Conservation (phyloP, 2,797 vertebrate genomes). For the Smutsia gigantea region DNA sequence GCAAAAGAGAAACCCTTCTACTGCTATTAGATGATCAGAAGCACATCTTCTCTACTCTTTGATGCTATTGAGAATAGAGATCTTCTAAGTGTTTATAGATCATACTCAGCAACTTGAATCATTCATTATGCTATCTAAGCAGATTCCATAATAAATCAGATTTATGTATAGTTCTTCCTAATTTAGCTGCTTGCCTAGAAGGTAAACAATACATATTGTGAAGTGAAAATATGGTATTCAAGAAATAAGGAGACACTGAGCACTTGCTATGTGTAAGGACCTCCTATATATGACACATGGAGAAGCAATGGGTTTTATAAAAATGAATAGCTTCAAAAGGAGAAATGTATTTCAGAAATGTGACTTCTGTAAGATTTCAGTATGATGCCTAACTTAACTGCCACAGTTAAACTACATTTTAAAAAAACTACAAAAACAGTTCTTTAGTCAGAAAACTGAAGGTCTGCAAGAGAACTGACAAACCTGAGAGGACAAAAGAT, state of each 20-base stretch:
- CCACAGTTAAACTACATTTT: background rate
- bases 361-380: background rate
- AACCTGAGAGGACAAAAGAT: background rate
- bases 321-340: background rate
- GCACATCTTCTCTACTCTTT: background rate
- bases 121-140: slow-evolving; percentile 22
- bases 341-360: slow-evolving; percentile 5
- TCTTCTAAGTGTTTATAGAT: slow-evolving; percentile 13
- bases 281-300: background rate
- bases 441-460: slow-evolving; percentile 18
- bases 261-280: background rate
- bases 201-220: background rate
- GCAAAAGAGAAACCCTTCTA: background rate
- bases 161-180: background rate
- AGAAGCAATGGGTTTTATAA: background rate
- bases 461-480: background rate
- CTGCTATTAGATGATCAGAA: background rate
- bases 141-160: background rate
- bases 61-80: background rate
- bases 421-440: background rate
- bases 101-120: slow-evolving; percentile 19
- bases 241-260: background rate
- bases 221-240: background rate
- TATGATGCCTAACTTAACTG: background rate
- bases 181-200: slow-evolving; percentile 15